A percentile compares a stretch with the other conserved stretches of the same genome.
phyloP scores from a whole-genome alignment of 2,888 invertebrate species.

The Tenthredo amoena region DNA sequence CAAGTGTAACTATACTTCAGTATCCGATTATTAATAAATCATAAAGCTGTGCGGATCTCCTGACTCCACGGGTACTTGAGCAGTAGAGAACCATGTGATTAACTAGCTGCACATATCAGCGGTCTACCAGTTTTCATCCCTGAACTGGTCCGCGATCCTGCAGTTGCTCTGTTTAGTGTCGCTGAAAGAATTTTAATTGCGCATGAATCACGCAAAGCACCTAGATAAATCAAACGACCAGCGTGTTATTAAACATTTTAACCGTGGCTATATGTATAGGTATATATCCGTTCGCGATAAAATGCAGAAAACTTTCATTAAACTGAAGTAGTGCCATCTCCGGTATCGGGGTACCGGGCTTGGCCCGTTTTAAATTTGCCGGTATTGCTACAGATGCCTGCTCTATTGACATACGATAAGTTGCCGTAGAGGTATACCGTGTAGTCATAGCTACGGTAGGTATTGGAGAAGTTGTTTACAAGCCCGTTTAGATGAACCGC shows the following conservation, averaged over 20 bases:
- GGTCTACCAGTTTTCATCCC: conserved; percentile 38
- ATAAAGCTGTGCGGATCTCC: conserved; percentile 36
- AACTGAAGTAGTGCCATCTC: neutral
- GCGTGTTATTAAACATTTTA: conserved; percentile 53
- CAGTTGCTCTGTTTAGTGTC: conserved; percentile 54
- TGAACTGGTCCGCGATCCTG: conserved; percentile 30
- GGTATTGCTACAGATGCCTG: conserved; percentile 30
- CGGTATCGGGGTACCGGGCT: neutral
- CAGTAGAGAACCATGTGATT: conserved; percentile 39
- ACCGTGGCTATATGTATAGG: neutral
- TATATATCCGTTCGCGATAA: neutral
- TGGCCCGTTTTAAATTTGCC: neutral
- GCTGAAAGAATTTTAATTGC: conserved; percentile 55
- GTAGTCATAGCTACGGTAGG: conserved; percentile 10
- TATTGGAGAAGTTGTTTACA: neutral
- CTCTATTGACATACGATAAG: conserved; percentile 29
- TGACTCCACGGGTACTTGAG: conserved; percentile 18
- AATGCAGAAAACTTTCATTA: conserved; percentile 12
- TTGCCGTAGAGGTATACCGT: neutral
- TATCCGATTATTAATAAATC: conserved; percentile 47
- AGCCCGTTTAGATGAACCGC: neutral
- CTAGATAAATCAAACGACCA: conserved; percentile 51
- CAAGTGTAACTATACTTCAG: neutral
- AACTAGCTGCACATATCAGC: conserved; percentile 21
- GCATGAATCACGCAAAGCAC: conserved; percentile 52